These are phyloP conservation scores for Pachliopta kotzebuea DNA, from an alignment of 2,888 invertebrate genomes.

Conservation along the genomic window DNA sequence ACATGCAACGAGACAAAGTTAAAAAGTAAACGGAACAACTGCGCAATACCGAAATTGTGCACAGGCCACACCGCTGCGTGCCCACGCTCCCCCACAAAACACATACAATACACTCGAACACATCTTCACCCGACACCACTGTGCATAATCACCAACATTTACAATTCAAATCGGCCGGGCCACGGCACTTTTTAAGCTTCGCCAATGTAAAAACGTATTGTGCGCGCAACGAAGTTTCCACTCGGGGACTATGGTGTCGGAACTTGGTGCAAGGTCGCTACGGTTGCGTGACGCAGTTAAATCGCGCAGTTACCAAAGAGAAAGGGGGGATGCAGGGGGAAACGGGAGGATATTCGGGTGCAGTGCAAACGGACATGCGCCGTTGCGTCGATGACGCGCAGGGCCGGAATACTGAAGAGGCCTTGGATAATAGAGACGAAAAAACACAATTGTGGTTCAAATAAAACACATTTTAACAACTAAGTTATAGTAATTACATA, in stretches of 20 bases:
- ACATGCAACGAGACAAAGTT: slow-evolving; percentile 1
- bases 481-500: too few relatives aligned
- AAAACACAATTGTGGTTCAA: background rate
- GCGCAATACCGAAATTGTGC: slow-evolving; percentile 23
- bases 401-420: slow-evolving; percentile 29
- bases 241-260: slow-evolving; percentile 38
- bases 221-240: slow-evolving; percentile 45
- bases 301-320: slow-evolving; percentile 17
- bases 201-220: slow-evolving; percentile 68
- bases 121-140: slow-evolving; percentile 64
- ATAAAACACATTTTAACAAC: too few relatives aligned
- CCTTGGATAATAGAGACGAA: background rate
- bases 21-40: slow-evolving; percentile 13
- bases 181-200: slow-evolving; percentile 68
- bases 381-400: slow-evolving; percentile 73
- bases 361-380: slow-evolving; percentile 70
- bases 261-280: slow-evolving; percentile 60
- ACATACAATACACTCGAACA: slow-evolving; percentile 70
- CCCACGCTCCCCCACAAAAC: slow-evolving; percentile 62
- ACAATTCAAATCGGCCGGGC: slow-evolving; percentile 73
- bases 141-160: slow-evolving; percentile 73
- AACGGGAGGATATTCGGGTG: slow-evolving; percentile 19
- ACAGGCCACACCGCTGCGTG: slow-evolving; percentile 45
- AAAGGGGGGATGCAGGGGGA: slow-evolving; percentile 1
- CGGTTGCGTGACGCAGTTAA: slow-evolving; percentile 37